Percentiles rank a stretch among this genome's conserved stretches.
phyloP scores from a whole-genome alignment of 2,113 vertebrate species.

The Nyctereutes procyonoides region DNA sequence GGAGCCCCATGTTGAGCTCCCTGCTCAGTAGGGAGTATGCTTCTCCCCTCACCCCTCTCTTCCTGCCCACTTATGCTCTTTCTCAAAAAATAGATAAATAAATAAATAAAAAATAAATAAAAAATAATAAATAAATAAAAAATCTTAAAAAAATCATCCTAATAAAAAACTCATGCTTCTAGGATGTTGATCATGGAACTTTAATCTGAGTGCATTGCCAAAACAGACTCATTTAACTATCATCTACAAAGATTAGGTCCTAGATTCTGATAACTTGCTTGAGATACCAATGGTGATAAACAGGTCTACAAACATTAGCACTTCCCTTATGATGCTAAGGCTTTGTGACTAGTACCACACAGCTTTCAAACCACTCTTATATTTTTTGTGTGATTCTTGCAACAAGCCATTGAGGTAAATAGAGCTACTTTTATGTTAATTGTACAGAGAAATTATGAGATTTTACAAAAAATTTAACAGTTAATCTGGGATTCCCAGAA shows the following conservation, averaged over 20 bases:
- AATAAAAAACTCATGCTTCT: background rate
- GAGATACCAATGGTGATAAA: background rate
- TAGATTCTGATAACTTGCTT: background rate
- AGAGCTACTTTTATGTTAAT: slow-evolving; percentile 21
- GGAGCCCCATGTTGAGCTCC: background rate
- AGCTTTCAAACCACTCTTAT: background rate
- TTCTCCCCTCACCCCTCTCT: background rate
- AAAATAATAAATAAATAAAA: background rate
- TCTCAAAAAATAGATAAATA: background rate
- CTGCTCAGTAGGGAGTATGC: background rate
- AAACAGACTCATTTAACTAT: background rate
- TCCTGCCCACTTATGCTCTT: background rate
- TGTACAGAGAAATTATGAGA: background rate
- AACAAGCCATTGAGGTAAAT: background rate
- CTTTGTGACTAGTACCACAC: background rate
- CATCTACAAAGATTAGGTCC: background rate
- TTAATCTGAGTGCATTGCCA: background rate
- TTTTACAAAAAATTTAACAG: slow-evolving; percentile 1
- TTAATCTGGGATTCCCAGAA: slow-evolving; percentile 9
- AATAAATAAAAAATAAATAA: background rate
- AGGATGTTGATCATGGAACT: background rate
- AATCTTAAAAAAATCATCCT: background rate
- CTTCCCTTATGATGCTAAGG: background rate
- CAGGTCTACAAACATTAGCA: background rate
- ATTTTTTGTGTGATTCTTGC: background rate